phyloP scores from a whole-genome alignment of 2,797 vertebrate species.

The Scolopax bukidnonensis region DNA sequence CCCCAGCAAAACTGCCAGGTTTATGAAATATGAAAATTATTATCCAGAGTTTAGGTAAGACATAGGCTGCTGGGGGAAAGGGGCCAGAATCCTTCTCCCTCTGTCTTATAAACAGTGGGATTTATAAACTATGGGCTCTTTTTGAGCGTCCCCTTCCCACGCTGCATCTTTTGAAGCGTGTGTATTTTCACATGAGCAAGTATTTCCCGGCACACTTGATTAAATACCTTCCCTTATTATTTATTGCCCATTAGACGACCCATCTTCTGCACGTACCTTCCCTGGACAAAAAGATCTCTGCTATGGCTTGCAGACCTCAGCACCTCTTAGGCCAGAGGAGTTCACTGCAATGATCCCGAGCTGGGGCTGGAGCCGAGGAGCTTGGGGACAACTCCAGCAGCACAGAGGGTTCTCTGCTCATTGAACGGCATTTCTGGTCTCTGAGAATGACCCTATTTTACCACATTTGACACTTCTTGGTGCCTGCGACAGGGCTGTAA shows the following conservation, averaged over 20 bases:
- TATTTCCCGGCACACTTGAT: slow-evolving; percentile 47
- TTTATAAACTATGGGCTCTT: neutral
- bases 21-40: slow-evolving; percentile 12
- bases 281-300: neutral
- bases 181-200: neutral
- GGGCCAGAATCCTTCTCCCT: neutral
- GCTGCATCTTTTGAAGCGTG: neutral
- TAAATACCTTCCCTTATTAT: slow-evolving; percentile 38
- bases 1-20: neutral
- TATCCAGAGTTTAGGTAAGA: neutral
- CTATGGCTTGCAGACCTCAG: slow-evolving; percentile 40
- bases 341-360: neutral
- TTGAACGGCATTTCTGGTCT: neutral
- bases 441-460: neutral
- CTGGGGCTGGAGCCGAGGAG: neutral
- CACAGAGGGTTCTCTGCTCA: neutral
- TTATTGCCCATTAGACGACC: slow-evolving; percentile 44
- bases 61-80: neutral
- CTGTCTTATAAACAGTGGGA: accelerated
- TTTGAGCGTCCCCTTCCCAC: neutral
- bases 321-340: neutral
- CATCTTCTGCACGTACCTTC: neutral
- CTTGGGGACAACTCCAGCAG: neutral
- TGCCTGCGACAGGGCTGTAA: neutral
- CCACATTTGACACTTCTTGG: neutral